Evolutionary conservation across 2,888 invertebrate genomes (phyloP).

Genomic region (Chymomyza procnemis): DNA sequence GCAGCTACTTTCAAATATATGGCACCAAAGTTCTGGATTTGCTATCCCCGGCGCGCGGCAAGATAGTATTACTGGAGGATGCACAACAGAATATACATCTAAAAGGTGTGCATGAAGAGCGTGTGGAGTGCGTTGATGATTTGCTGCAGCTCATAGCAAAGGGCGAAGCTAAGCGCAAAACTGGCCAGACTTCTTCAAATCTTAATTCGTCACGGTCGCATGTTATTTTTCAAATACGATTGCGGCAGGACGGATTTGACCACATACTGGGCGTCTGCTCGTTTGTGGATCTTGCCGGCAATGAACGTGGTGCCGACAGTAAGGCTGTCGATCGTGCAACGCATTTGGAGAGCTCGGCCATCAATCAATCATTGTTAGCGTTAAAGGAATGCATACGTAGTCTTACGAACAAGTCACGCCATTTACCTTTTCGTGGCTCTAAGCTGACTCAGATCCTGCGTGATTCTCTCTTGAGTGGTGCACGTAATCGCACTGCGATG

Average conservation of each 20-base stretch:
- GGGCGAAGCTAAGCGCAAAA: slow-evolving; percentile 92
- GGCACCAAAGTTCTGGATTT: slow-evolving; percentile 96
- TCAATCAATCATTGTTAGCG: slow-evolving; percentile 88
- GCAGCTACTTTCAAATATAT: slow-evolving; percentile 98
- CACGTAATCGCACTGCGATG: slow-evolving; percentile 98
- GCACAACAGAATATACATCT: slow-evolving; percentile 98
- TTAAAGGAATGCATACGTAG: slow-evolving; percentile 98
- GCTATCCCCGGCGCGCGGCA: slow-evolving; percentile 89
- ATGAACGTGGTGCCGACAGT: slow-evolving; percentile 98
- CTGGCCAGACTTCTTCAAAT: slow-evolving; percentile 98
- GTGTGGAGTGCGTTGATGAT: slow-evolving; percentile 94
- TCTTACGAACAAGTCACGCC: slow-evolving; percentile 94
- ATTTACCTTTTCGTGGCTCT: slow-evolving; percentile 97
- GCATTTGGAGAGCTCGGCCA: slow-evolving; percentile 80
- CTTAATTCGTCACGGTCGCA: slow-evolving; percentile 98
- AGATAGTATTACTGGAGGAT: slow-evolving; percentile 95
- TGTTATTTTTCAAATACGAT: slow-evolving; percentile 97
- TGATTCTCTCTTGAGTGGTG: slow-evolving; percentile 96
- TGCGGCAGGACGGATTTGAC: slow-evolving; percentile 86
- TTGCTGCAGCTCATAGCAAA: slow-evolving; percentile 94
- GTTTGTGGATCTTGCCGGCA: slow-evolving; percentile 97
- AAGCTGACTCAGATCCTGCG: slow-evolving; percentile 96
- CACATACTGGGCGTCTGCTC: slow-evolving; percentile 97
- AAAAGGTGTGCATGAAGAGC: slow-evolving; percentile 94
- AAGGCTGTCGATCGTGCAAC: slow-evolving; percentile 96